A percentile compares a stretch with the other conserved stretches of the same genome.
These are phyloP conservation scores for Dryocosmus kuriphilus DNA, from an alignment of 2,888 invertebrate genomes.

Conservation along the genomic window DNA sequence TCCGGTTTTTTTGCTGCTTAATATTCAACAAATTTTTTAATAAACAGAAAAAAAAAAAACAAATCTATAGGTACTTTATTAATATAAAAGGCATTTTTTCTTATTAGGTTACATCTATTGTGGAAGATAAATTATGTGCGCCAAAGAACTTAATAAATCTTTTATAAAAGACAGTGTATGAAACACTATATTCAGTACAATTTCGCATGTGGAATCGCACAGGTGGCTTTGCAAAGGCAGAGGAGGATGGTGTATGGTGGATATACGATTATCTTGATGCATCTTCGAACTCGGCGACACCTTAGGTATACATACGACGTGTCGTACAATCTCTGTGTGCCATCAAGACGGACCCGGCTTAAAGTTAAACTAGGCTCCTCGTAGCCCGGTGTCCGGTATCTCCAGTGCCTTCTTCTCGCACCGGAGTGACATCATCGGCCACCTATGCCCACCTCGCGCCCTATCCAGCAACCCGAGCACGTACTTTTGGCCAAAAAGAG, in stretches of 20 bases:
- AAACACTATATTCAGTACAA: neutral
- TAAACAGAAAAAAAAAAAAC: too few relatives aligned
- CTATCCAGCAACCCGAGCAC: constrained; percentile 61
- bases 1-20: too few relatives aligned
- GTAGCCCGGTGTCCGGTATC: constrained; percentile 64
- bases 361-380: constrained; percentile 71
- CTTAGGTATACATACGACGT: constrained; percentile 68
- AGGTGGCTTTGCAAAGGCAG: constrained; percentile 16
- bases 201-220: constrained; percentile 21
- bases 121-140: neutral
- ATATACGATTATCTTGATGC: constrained; percentile 63
- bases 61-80: too few relatives aligned
- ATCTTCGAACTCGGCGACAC: constrained; percentile 70
- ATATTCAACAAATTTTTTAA: too few relatives aligned
- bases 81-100: neutral
- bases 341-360: constrained; percentile 72
- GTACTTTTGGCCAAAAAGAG: constrained; percentile 65
- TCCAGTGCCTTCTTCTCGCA: constrained; percentile 57
- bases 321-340: constrained; percentile 72
- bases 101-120: neutral
- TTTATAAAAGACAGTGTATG: neutral
- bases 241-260: constrained; percentile 13
- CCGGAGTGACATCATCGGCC: constrained; percentile 71
- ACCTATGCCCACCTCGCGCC: constrained; percentile 66
- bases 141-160: neutral